Percentiles rank a stretch among this genome's conserved stretches.
Conservation (phyloP, 2,797 vertebrate genomes). For the Chrysocyon brachyurus region DNA sequence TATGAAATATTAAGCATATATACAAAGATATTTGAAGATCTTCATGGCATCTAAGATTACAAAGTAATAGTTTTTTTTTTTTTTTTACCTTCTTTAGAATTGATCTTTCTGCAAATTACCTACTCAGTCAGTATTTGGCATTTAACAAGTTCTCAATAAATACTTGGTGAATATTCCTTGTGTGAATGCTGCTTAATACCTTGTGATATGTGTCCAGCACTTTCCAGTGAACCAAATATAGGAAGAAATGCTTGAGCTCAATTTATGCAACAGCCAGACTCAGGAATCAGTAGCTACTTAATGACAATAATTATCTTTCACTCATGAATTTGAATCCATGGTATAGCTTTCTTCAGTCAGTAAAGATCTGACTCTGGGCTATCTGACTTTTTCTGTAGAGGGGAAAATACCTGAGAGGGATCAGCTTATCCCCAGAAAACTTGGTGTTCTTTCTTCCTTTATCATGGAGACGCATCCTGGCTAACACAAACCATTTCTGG, state of each 20-base stretch:
- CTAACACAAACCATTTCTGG: background rate
- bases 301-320: background rate
- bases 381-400: background rate
- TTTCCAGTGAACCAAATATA: background rate
- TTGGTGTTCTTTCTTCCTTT: background rate
- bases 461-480: background rate
- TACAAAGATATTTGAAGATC: conserved; percentile 39
- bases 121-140: background rate
- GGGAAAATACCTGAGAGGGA: background rate
- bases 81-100: background rate
- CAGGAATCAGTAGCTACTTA: background rate
- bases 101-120: conserved; percentile 22
- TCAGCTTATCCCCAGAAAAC: background rate
- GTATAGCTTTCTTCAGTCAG: background rate
- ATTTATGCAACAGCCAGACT: background rate
- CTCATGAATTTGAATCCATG: background rate
- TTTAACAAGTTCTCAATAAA: background rate
- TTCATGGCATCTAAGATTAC: background rate
- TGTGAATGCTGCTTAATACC: background rate
- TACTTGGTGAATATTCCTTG: background rate
- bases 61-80: background rate
- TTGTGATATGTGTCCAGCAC: background rate
- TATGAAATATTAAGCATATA: background rate
- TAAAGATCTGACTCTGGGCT: background rate
- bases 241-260: background rate